These are phyloP conservation scores for Empidonax alnorum DNA, from an alignment of 2,113 vertebrate species.

Conservation along the genomic window DNA sequence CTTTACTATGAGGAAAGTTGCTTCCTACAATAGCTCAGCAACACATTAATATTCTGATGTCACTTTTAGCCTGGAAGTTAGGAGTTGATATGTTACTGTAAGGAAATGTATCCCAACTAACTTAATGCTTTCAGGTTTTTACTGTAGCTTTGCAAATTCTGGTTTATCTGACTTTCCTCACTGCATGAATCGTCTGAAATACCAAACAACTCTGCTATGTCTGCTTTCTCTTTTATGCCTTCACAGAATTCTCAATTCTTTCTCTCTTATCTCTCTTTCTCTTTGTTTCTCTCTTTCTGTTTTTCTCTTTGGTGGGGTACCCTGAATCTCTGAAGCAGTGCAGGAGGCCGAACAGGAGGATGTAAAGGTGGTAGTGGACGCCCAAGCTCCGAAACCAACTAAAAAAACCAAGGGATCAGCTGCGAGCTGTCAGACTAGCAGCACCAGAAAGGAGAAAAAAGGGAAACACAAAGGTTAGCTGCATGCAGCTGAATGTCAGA, in stretches of 20 bases:
- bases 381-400: slow-evolving; percentile 86
- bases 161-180: neutral
- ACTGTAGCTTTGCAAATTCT: neutral
- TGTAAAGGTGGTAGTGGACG: slow-evolving; percentile 81
- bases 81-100: neutral
- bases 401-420: slow-evolving; percentile 89
- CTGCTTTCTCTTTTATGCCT: slow-evolving; percentile 37
- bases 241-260: slow-evolving; percentile 29
- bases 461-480: slow-evolving; percentile 96
- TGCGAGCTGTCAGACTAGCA: slow-evolving; percentile 88
- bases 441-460: slow-evolving; percentile 92
- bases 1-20: neutral
- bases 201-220: neutral
- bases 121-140: neutral
- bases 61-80: neutral
- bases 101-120: neutral
- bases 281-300: slow-evolving; percentile 16
- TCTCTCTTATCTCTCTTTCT: slow-evolving; percentile 12
- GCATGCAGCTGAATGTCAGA: slow-evolving; percentile 52
- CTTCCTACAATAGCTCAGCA: neutral
- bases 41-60: neutral
- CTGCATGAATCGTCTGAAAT: slow-evolving; percentile 15
- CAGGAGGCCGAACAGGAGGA: slow-evolving; percentile 93
- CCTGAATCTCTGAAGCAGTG: slow-evolving; percentile 80
- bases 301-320: slow-evolving; percentile 34